Base-by-base conservation (phyloP, 1,140 invertebrate genomes). In the Calycopis cecrops region DNA sequence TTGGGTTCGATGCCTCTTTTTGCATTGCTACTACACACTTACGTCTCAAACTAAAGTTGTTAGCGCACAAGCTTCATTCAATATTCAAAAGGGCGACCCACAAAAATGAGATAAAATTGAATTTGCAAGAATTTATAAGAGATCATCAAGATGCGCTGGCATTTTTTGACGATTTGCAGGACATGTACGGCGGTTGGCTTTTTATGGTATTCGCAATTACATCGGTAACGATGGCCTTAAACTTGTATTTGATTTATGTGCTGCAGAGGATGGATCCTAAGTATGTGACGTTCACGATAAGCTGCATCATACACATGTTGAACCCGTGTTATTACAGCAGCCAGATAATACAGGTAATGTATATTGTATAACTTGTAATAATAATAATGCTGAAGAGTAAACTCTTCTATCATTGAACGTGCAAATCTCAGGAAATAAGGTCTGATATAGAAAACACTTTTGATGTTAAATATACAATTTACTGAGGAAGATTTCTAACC, bases 1-100 rank as follows among this genome's bases (percentile, higher is more conserved):
- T 61, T 11, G 77, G 77, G 11, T 74, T 79, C 11, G 79, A 83
- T 37, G 76, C 78, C 6, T 79, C 78, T 0, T 81, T 79, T 53
- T 81, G 77, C 37, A 79, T 83, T 37, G 69, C 72, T 1, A 71
- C 71, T 0, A 81, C 70, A 8, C 79, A 81, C 54, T 54, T 81
- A 12, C 62, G 69, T 11, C 55, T 83, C 1, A 83, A 83, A 56
- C 33, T 83, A 8, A 80, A 81, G 55, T 34, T 83, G 33, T 58
- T 79, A 55, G 58, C 62, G 3, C 60, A 74, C 51, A 81, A 79
- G 58, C 49, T 81, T 16, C 21, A 60, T 2, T 69, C 57, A 47
- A 70, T 71, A 10, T 79, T 81, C 57, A 62, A 58, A 48, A 59
- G 69, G 48, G 52, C 77, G 4, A 67, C 57, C n/a, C 61, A 63